Conservation (phyloP, 2,888 invertebrate species). For the Bruchidius siliquastri region DNA sequence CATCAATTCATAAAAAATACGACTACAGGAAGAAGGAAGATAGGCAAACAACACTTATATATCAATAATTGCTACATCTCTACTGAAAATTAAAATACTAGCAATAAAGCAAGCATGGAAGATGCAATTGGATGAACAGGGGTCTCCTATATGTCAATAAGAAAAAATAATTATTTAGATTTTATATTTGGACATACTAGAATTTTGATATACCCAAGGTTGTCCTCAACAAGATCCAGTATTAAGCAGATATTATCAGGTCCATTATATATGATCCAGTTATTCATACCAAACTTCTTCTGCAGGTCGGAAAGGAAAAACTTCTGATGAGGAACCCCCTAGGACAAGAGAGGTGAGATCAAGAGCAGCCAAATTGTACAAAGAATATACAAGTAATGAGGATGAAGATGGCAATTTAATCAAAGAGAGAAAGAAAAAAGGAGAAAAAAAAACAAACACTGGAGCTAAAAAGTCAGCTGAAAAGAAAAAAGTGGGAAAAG, state of each 20-base stretch:
- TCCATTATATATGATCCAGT: not conserved
- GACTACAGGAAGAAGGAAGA: too few species aligned
- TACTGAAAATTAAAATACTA: too few species aligned
- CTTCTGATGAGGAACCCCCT: not conserved
- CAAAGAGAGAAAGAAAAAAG: not conserved
- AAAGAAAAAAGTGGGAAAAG: constrained; percentile 4
- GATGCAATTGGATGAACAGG: too few species aligned
- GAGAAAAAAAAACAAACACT: not conserved
- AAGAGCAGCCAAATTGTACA: not conserved
- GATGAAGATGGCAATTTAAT: not conserved
- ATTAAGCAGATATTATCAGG: not conserved
- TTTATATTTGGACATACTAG: too few species aligned
- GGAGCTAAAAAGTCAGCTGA: constrained; percentile 3
- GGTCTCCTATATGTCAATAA: too few species aligned
- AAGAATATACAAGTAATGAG: not conserved
- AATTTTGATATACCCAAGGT: not conserved
- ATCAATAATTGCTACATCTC: too few species aligned
- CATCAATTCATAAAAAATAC: too few species aligned
- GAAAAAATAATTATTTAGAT: too few species aligned
- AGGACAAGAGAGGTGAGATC: not conserved
- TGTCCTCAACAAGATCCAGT: not conserved
- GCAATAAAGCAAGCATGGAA: too few species aligned
- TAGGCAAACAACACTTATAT: too few species aligned
- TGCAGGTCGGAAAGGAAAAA: not conserved
- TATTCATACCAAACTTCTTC: not conserved